Percentiles rank a stretch among this genome's conserved stretches.
phyloP scores from a whole-genome alignment of 2,888 invertebrate genomes.

The Ellobium chinense region DNA sequence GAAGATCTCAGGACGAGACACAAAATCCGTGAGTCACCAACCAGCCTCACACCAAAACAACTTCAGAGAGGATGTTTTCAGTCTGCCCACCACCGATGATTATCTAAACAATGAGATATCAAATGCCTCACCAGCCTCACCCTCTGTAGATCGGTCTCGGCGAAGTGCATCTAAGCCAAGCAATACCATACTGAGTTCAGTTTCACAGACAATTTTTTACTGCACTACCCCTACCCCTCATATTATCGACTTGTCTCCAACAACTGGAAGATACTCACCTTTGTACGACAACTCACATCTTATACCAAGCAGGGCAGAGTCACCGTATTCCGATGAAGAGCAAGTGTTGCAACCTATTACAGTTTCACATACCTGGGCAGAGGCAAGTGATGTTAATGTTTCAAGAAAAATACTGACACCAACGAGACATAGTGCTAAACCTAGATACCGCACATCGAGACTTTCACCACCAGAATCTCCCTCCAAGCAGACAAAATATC shows the following conservation, averaged over 20 bases:
- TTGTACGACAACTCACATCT: conserved; percentile 15
- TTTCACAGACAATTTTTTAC: neutral
- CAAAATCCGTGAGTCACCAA: neutral
- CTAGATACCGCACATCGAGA: too few relatives aligned
- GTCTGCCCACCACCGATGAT: neutral
- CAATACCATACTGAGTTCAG: neutral
- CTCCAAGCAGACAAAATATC: too few relatives aligned
- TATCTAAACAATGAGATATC: neutral
- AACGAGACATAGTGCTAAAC: too few relatives aligned
- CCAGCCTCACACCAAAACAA: too few relatives aligned
- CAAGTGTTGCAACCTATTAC: too few relatives aligned
- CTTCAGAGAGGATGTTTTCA: too few relatives aligned
- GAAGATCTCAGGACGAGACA: neutral
- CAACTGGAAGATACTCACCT: neutral
- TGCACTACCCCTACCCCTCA: neutral
- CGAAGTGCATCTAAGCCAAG: neutral
- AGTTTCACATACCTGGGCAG: too few relatives aligned
- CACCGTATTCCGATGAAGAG: neutral
- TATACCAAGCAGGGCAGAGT: neutral
- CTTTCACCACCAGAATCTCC: too few relatives aligned
- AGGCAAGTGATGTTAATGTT: too few relatives aligned
- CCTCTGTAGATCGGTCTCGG: neutral
- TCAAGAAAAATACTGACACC: too few relatives aligned
- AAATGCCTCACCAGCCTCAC: neutral
- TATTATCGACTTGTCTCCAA: neutral